Evolutionary conservation across 2,888 invertebrate species (phyloP).

Genomic region (Lobophora halterata): DNA sequence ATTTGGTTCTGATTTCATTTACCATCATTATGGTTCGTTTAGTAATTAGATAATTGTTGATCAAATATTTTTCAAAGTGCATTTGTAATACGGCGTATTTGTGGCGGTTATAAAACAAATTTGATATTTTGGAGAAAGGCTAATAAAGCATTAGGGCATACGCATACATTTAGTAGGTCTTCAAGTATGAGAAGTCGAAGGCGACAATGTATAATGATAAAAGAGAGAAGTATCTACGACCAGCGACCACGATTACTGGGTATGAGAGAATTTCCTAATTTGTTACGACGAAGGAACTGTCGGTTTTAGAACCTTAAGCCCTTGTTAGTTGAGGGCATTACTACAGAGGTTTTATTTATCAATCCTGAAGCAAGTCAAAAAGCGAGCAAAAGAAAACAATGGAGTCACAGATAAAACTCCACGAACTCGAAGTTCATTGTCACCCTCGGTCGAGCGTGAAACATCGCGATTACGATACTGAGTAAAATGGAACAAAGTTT

Average conservation of each 20-base stretch:
- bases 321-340: slow-evolving; percentile 6
- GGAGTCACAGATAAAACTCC: slow-evolving; percentile 22
- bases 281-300: no score
- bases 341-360: slow-evolving; percentile 6
- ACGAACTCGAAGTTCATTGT: slow-evolving; percentile 37
- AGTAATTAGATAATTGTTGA: slow-evolving; percentile 14
- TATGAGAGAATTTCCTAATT: no score
- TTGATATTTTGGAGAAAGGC: no score
- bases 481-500: slow-evolving; percentile 7
- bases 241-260: no score
- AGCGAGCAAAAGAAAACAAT: slow-evolving; percentile 23
- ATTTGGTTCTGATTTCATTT: slow-evolving; percentile 31
- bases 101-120: no score
- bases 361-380: slow-evolving; percentile 9
- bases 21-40: slow-evolving; percentile 19
- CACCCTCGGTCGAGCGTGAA: slow-evolving; percentile 31
- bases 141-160: no score
- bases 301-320: no score
- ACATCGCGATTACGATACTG: slow-evolving; percentile 15
- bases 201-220: no score
- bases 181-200: no score
- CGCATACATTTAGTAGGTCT: no score
- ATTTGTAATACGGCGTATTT: background rate
- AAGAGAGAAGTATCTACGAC: no score
- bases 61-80: slow-evolving; percentile 8